Evolutionary conservation across 1,140 invertebrate genomes (phyloP), one percentile per base, ranked within the genome.

Genomic region (Leptonema lineaticorne): DNA sequence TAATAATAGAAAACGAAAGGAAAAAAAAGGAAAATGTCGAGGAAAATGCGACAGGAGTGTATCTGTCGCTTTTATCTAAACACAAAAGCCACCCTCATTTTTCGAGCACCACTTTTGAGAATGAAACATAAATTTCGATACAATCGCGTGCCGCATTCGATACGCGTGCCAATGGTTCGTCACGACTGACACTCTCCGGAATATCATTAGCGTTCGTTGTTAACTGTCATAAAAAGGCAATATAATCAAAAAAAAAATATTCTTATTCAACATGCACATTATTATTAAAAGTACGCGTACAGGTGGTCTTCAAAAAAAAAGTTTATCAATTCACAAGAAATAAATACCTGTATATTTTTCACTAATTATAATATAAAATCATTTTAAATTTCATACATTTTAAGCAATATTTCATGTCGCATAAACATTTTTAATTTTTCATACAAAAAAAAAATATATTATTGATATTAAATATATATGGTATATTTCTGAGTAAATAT

Each of bases 31-130:
- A 24, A 14, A 53, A 53, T 26, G 24, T 24, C 50, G 50, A 53
- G 24, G 27, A 53, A 53, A 26, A 53, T 26, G 22, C 24, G 6
- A 24, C 22, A 20, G n/a, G n/a, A n/a, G n/a, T 53, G 27, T 53
- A 53, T 53, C 50, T 53, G 50, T 53, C 50, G 24, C 22, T 22
- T 53, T 53, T 53, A 53, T 53, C 50, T 53, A 26, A 53, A 53
- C 50, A 26, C 50, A 14, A 24, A 53, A 53, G 37, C 37, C 2
- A 14, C 37, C 37, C 37, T 41, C 37, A 41, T 16, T 16, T 41
- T 14, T 41, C 37, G 3, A 41, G 16, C 37, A 2, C 37, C 37
- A 41, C 37, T 41, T 41, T 41, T 11, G 16, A 41, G 37, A 41
- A 41, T 41, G 37, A 16, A 11, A 41, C 37, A 41, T 41, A 41